Conservation (phyloP, 1,140 invertebrate species). For the Bombus vancouverensis region DNA sequence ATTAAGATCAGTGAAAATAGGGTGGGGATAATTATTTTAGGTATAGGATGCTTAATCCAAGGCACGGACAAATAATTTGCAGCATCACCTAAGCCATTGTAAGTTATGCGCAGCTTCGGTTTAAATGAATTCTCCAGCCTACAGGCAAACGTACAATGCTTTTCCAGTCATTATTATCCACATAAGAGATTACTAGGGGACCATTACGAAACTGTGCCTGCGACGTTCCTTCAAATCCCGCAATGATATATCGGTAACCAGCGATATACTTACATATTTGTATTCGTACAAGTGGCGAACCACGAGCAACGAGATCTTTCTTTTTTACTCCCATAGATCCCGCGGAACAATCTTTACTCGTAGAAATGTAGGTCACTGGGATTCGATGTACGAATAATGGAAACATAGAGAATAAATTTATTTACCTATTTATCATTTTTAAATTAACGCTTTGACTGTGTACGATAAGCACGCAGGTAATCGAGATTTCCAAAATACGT, state of each 20-base stretch:
- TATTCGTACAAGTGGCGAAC: not conserved
- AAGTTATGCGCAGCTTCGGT: conserved; percentile 68
- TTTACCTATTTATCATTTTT: not conserved
- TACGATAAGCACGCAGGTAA: no score
- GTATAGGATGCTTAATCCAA: conserved; percentile 62
- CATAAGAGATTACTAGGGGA: conserved; percentile 63
- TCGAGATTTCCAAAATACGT: no score
- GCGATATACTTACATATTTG: conserved; percentile 21
- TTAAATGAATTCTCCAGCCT: conserved; percentile 61
- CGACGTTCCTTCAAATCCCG: conserved; percentile 55
- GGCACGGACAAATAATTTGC: conserved; percentile 70
- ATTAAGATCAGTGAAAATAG: conserved; percentile 63
- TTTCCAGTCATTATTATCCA: conserved; percentile 68
- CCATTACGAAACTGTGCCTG: conserved; percentile 59
- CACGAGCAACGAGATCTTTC: not conserved
- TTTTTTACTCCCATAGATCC: not conserved
- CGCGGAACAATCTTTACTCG: not conserved
- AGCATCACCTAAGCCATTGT: conserved; percentile 68
- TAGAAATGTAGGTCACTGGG: not conserved
- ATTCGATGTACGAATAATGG: not conserved
- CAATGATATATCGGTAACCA: conserved; percentile 57
- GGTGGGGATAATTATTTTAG: conserved; percentile 69
- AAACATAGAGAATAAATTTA: not conserved
- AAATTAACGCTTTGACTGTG: no score
- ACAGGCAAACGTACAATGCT: conserved; percentile 59